Evolutionary conservation across 2,888 invertebrate genomes (phyloP), one percentile per base, ranked within the genome.

Genomic region (Ichneumoninae sp.): DNA sequence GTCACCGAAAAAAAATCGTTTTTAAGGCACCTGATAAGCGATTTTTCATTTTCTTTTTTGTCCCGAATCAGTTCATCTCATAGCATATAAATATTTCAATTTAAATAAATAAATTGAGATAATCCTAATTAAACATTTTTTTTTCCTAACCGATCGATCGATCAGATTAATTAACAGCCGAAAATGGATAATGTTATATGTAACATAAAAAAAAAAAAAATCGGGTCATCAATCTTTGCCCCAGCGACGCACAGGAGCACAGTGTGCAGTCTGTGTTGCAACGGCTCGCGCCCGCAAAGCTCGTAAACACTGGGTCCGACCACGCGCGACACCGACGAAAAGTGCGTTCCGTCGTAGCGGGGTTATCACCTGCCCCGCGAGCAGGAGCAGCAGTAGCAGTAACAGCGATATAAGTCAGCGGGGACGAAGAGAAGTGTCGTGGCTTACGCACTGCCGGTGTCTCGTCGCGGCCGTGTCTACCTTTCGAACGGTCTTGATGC

Each of bases 221-320:
- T 33, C 10, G 60, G 1, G 60, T 6, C 1, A 60, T 60, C 26
- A 16, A 33, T 62, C 5, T 30, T 30, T 30, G 30, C 7, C 6
- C 30, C 30, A 7, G 33, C 33, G 62, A 33, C 62, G 33, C 62
- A 33, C 10, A 30, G 33, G 60, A n/a, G 30, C 62, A 30, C 62
- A 62, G 62, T 60, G 62, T 47, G 72, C 57, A 72, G 60, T 60
- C 30, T 74, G 44, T 19, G 74, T 13, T 54, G 79, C 36, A 26
- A 52, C 65, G 26, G 86, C 78, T 78, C 86, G 89, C 86, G 86
- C 84, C 88, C 77, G 78, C 85, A 82, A 87, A 30, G 47, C 75
- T 65, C 75, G 50, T 75, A 65, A 75, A 75, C 86, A 86, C 84
- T 86, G 86, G 86, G 82, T 33, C 85, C 76, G 70, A 26, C 13